These are phyloP conservation scores for Rhinella marina DNA, from an alignment of 2,797 vertebrate species.

Conservation along the genomic window DNA sequence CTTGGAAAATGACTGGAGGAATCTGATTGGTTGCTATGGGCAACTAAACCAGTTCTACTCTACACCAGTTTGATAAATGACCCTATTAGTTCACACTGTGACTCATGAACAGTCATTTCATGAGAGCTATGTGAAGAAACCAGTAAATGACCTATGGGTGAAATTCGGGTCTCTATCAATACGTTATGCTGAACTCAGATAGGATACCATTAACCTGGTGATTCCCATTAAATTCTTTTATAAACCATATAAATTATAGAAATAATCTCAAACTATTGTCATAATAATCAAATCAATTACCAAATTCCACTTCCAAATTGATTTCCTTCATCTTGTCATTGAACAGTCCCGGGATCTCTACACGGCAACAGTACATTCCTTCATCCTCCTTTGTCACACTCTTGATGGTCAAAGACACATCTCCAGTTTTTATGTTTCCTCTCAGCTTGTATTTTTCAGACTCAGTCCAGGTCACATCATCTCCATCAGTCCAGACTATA, in stretches of 20 bases:
- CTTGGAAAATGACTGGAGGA: no score
- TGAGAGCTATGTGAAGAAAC: no score
- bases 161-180: no score
- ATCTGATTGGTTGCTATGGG: no score
- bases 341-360: constrained; percentile 20
- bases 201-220: neutral
- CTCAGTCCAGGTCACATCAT: constrained; percentile 59
- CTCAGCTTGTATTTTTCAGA: constrained; percentile 73
- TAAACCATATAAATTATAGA: neutral
- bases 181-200: neutral
- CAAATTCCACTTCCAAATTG: neutral
- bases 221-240: neutral
- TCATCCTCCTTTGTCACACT: neutral
- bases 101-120: no score
- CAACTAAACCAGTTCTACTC: no score
- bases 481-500: constrained; percentile 75
- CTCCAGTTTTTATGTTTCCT: constrained; percentile 66
- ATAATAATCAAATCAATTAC: neutral
- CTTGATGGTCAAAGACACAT: constrained; percentile 62
- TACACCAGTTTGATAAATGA: no score
- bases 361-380: constrained; percentile 49
- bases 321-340: constrained; percentile 32
- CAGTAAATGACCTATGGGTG: no score
- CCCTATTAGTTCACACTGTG: no score
- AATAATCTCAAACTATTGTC: neutral